phyloP scores from a whole-genome alignment of 2,113 vertebrate genomes.

The Ceuthmochares aereus region DNA sequence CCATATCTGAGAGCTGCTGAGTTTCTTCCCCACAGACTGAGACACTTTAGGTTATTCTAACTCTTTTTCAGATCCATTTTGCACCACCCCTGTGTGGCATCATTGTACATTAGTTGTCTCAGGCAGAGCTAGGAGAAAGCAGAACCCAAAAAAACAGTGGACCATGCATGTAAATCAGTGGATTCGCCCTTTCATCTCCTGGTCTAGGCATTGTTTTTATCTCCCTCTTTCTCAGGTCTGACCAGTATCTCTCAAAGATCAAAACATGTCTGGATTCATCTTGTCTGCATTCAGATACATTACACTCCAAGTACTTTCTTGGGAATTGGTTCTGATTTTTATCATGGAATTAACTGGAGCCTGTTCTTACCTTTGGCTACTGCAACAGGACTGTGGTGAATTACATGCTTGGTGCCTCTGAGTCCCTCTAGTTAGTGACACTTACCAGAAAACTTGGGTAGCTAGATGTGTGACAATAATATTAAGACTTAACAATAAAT shows the following conservation, averaged over 20 bases:
- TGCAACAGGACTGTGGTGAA: background rate
- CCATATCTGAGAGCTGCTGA: background rate
- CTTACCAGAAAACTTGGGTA: background rate
- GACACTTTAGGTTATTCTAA: background rate
- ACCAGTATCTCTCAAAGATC: slow-evolving; percentile 18
- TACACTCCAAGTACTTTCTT: background rate
- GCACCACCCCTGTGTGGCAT: background rate
- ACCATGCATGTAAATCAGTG: background rate
- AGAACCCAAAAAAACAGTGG: background rate
- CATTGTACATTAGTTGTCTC: background rate
- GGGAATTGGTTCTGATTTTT: background rate
- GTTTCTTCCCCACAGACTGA: background rate
- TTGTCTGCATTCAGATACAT: background rate
- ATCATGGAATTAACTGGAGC: background rate
- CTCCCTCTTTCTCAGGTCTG: background rate
- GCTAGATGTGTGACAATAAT: background rate
- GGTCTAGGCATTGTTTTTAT: background rate
- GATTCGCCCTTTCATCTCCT: background rate
- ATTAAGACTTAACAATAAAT: background rate
- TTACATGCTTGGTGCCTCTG: background rate
- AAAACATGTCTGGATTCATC: slow-evolving; percentile 28
- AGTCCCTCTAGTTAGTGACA: background rate
- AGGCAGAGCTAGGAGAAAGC: background rate
- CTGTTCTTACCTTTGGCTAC: background rate
- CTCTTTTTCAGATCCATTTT: background rate